Percentiles rank a stretch among this genome's conserved stretches.
Evolutionary conservation across 1,140 invertebrate genomes (phyloP).

Genomic region (Habropoda laboriosa): DNA sequence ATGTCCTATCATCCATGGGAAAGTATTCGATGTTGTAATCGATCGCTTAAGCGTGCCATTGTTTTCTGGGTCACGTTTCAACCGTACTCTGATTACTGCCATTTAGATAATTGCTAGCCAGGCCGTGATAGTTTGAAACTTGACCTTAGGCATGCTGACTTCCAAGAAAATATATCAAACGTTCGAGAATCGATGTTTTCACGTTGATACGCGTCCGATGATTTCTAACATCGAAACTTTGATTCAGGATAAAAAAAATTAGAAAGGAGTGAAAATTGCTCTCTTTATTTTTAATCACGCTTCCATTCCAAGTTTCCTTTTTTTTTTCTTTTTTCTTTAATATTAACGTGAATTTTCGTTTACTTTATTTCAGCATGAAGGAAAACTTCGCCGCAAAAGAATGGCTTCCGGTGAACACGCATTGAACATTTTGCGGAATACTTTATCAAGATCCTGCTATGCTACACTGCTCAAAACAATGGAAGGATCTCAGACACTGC

Average conservation of each 20-base stretch:
- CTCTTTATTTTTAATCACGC: no score
- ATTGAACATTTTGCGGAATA: slow-evolving; percentile 14
- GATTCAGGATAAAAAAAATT: no score
- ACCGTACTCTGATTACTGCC: neutral
- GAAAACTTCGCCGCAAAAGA: neutral
- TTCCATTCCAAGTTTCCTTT: no score
- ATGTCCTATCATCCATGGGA: neutral
- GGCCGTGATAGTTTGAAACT: neutral
- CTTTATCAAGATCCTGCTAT: slow-evolving; percentile 15
- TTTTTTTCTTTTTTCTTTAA: neutral
- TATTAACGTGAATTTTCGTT: neutral
- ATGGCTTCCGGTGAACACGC: neutral
- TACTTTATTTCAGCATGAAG: neutral
- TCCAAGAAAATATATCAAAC: neutral
- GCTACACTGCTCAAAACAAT: slow-evolving; percentile 12
- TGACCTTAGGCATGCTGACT: neutral
- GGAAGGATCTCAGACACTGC: neutral
- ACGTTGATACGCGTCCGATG: no score
- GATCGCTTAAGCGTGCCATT: slow-evolving; percentile 17
- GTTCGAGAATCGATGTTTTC: no score
- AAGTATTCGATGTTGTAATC: slow-evolving; percentile 19
- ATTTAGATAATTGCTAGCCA: neutral
- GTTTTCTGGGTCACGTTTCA: slow-evolving; percentile 21
- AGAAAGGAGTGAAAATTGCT: no score
- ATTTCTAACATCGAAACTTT: no score